Evolutionary conservation across 2,888 invertebrate genomes (phyloP).

Genomic region (Agrenia bidenticulata): DNA sequence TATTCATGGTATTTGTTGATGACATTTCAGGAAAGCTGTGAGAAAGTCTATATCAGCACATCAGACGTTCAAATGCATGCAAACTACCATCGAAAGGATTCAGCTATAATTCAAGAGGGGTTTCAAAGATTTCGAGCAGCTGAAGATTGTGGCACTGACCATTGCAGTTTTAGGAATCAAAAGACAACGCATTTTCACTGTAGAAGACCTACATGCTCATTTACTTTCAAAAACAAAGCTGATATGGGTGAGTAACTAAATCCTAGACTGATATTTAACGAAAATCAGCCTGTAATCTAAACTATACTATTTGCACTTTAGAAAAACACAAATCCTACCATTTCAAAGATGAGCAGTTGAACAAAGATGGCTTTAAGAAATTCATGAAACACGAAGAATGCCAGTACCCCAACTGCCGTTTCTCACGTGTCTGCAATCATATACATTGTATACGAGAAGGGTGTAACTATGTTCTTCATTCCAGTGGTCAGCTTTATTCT

Average conservation of each 20-base stretch:
- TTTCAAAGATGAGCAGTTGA: conserved; percentile 93
- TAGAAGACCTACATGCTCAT: conserved; percentile 82
- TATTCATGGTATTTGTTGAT: neutral
- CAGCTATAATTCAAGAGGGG: conserved; percentile 95
- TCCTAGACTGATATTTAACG: neutral
- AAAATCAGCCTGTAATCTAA: no score
- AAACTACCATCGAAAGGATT: conserved; percentile 96
- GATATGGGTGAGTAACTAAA: conserved; percentile 85
- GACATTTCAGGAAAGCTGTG: conserved; percentile 62
- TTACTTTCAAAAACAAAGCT: conserved; percentile 97
- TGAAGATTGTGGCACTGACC: conserved; percentile 87
- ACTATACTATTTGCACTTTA: no score
- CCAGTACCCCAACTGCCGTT: conserved; percentile 86
- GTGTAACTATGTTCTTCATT: conserved; percentile 94
- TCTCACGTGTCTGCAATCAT: conserved; percentile 93
- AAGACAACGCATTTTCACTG: conserved; percentile 98
- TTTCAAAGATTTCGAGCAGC: conserved; percentile 95
- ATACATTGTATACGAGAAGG: conserved; percentile 95
- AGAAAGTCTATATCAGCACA: conserved; percentile 95
- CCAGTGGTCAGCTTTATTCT: conserved; percentile 92
- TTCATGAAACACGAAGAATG: conserved; percentile 97
- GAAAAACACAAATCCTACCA: conserved; percentile 99
- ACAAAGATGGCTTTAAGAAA: conserved; percentile 96
- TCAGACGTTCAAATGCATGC: conserved; percentile 99
- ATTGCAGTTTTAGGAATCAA: conserved; percentile 90